Evolutionary conservation across 35 echinoderm and acorn worm species (phyloP).

Genomic region (Patiria miniata): DNA sequence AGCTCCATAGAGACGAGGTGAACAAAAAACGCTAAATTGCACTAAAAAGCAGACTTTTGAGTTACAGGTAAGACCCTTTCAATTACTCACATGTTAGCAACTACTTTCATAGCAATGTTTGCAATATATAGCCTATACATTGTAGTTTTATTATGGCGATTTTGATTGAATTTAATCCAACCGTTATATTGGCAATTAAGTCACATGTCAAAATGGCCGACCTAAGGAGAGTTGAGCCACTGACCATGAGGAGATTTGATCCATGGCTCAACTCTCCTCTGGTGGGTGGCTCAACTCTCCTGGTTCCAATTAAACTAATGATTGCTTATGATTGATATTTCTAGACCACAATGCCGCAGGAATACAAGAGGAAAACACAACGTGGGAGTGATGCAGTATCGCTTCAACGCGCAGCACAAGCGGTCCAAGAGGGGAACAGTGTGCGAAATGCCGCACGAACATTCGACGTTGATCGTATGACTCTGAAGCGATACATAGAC

Average conservation of each 20-base stretch:
- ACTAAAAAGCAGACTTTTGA: constrained; percentile 9
- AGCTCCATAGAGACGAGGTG: background rate
- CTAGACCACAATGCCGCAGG: constrained; percentile 47
- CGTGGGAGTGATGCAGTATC: constrained; percentile 35
- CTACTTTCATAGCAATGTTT: background rate
- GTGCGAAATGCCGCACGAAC: constrained; percentile 39
- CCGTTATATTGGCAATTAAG: background rate
- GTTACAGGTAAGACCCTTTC: background rate
- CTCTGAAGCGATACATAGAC: constrained; percentile 40
- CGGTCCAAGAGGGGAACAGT: background rate
- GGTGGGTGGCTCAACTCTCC: constrained; percentile 10
- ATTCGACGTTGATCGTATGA: constrained; percentile 51
- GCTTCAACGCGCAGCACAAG: constrained; percentile 21
- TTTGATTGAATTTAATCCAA: background rate
- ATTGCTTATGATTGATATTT: constrained; percentile 6
- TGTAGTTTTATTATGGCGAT: background rate
- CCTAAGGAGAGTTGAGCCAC: constrained; percentile 47
- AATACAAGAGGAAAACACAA: constrained; percentile 56
- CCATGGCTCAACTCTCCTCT: constrained; percentile 48
- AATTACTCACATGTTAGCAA: constrained; percentile 26
- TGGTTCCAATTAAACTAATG: background rate
- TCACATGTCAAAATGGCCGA: constrained; percentile 6
- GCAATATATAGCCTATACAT: background rate
- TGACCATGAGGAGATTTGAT: constrained; percentile 34
- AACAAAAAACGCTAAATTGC: background rate